Base-by-base conservation (phyloP, 2,113 vertebrate genomes). In the Lophura nycthemera region DNA sequence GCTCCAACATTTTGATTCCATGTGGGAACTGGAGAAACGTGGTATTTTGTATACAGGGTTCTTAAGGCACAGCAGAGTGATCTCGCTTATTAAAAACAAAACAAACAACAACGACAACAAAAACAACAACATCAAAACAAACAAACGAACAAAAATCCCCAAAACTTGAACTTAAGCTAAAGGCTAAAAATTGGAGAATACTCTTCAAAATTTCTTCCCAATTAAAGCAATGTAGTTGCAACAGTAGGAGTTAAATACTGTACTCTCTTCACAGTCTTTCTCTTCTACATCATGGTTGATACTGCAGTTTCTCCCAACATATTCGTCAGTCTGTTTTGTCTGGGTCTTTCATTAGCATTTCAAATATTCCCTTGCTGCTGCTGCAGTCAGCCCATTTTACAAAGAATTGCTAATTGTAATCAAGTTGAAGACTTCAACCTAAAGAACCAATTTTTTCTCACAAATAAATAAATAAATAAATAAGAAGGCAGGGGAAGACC, bases 291-390 rank as follows among this genome's bases (percentile, higher is more conserved):
- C 78, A 83, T 83, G 42, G 56, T 93, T 66, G 67, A 87, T 85
- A 50, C 75, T 57, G 20, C 45, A 73, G 60, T 79, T 93, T 90
- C 48, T 82, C 43, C 59, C 67, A 83, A 43, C 70, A 89, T 54
- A 85, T 92, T 27, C 10, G 60, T 73, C 72, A 65, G 56, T 67
- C 82, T 80, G 45, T 94, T 96, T 95, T 91, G 87, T 80, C 87
- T 89, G 60, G 16, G 50, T 66, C 64, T 76, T 82, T 86, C 74
- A 74, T 85, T 86, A 88, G 69, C 56, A 88, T 95, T 94, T 92
- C 71, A 94, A 87, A 88, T 80, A 50, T 36, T 75, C 70, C 32
- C 22, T 59, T 69, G 63, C 27, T 79, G 18, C 66, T 73, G 11
- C 18, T 20, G 52, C 29, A n/a, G 38, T 64, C 60, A 70, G 66